Base-by-base conservation (phyloP, 2,797 vertebrate genomes). In the Morus bassanus region DNA sequence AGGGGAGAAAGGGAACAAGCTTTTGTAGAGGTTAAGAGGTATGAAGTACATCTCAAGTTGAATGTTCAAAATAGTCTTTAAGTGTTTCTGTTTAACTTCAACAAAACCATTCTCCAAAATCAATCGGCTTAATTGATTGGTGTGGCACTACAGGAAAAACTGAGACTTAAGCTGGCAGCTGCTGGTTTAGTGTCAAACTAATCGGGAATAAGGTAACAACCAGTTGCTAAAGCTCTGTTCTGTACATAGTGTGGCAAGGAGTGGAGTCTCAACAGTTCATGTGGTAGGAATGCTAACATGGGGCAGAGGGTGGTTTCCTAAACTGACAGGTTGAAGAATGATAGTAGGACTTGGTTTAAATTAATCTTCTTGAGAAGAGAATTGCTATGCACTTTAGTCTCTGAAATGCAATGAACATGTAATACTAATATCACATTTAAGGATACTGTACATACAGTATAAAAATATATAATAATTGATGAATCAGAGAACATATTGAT, bases 101-200 rank as follows among this genome's bases (percentile, higher is more conserved):
- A 10, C 24, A 57, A 53, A 87, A 75, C n/a, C 28, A 35, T 85
- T 82, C 37, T 67, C 64, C 37, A 53, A 56, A 86, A 86, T 77
- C 70, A 87, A 56, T 64, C 85, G 74, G 45, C 46, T 91, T 95
- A 88, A 61, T 83, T 79, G 53, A 39, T 79, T 76, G n/a, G 7
- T 1, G 4, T 72, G 63, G 43, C 46, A 65, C 43, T 15, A 24
- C 13, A 30, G 56, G 67, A 91, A 25, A 56, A n/a, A 43, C 54
- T 46, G 73, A 57, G 87, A 93, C 60, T 86, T 91, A 82, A 77
- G 68, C 79, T 91, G 79, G 79, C 82, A 33, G 33, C 48, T 8
- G 41, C 74, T 73, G 67, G 39, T 61, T 70, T 75, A 39, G 22
- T 53, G 25, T 43, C 37, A 51, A 35, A 12, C 41, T 45, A 68